Conservation (phyloP, 2,888 invertebrate species). For the Micoletzkya japonica region DNA sequence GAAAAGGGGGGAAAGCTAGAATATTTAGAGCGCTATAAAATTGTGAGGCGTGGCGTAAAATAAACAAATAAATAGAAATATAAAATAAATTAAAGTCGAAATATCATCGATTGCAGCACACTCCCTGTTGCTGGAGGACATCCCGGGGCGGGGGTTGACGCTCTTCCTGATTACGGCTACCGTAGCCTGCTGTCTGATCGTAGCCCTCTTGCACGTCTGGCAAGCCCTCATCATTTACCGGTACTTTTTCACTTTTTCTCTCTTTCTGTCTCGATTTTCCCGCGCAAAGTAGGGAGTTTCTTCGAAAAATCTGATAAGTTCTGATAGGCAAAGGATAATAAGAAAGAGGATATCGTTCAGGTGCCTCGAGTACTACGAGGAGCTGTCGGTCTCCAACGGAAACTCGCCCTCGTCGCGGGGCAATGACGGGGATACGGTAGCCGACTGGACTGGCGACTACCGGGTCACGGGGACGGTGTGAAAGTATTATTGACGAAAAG, state of each 20-base stretch:
- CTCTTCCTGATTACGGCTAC: conserved; percentile 45
- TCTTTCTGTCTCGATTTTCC: background rate
- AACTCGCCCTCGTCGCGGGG: background rate
- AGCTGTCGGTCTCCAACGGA: background rate
- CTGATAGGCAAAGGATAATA: no score
- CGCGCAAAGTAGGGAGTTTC: no score
- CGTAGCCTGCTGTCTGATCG: conserved; percentile 48
- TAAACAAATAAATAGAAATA: no score
- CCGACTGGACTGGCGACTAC: conserved; percentile 9
- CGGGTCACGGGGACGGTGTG: no score
- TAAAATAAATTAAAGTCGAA: no score
- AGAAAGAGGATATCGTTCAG: conserved; percentile 31
- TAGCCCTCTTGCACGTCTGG: conserved; percentile 55
- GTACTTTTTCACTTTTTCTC: conserved; percentile 30
- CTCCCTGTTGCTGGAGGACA: conserved; percentile 39
- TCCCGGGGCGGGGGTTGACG: conserved; percentile 34
- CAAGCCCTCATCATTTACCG: conserved; percentile 55
- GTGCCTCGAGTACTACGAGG: conserved; percentile 47
- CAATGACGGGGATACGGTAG: background rate
- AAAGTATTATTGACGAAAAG: no score
- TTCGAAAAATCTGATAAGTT: no score
- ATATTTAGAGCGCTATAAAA: no score
- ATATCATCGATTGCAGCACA: conserved; percentile 37
- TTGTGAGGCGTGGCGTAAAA: no score
- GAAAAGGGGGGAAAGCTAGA: no score